Base-by-base conservation (phyloP, 2,797 vertebrate species). In the Selene dorsalis region DNA sequence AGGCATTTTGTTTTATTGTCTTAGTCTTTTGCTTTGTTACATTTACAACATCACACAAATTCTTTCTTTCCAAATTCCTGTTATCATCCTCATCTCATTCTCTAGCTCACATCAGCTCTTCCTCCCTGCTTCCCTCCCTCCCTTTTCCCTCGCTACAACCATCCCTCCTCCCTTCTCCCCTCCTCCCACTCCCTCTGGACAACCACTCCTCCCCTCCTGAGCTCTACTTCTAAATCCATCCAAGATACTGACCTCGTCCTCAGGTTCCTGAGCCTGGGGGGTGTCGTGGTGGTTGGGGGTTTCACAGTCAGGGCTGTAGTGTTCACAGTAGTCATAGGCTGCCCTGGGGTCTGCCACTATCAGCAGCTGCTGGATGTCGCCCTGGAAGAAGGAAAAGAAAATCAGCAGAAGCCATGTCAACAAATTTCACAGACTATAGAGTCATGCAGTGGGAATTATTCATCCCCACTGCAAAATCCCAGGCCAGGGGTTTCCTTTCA, bases 301-400 rank as follows among this genome's bases (percentile, higher is more conserved):
- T 91, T 97, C 96, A 93, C 98, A 99, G 94, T 99, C 97, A 0
- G 97, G 97, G 87, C 97, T 99, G 79, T 97, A 99, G 93, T 98
- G 96, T 92, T 99, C 98, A 93, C 98, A 99, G 93, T 99, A 99
- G 94, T 99, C 98, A 55, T 95, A 93, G 0, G 98, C 98, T 65
- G 97, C 97, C 78, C 96, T 95, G 77, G 97, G 95, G 90, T 99
- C 98, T 8, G 94, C 95, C 77, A 96, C 93, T 79, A 99, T 96
- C 90, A 99, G 87, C 84, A 99, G 92, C 90, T 99, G 98, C 89
- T 99, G 98, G 93, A 99, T 97, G 82, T 99, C 98, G 43, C 98
- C 98, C 98, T 99, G 41, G 17, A 92, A 76, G 43, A 55, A 47
- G 38, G 14, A 63, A 35, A 62, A 75, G 32, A 65, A 65, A 69